Evolutionary conservation across 2,113 vertebrate species (phyloP).

Genomic region (Madoqua kirkii): DNA sequence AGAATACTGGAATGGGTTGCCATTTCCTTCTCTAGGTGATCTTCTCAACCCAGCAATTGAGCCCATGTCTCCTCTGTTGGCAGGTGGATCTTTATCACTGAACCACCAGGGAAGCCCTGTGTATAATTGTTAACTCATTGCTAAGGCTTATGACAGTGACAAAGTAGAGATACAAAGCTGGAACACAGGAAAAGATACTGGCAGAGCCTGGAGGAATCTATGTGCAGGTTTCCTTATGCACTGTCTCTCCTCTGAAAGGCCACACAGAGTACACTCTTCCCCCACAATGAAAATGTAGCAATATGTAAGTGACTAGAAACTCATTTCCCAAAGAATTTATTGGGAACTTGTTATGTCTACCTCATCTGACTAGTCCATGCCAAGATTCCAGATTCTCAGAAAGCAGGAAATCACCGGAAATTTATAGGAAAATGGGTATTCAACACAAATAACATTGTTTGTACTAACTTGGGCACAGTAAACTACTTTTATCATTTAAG

Average conservation of each 20-base stretch:
- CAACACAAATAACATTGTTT: slow-evolving; percentile 10
- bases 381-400: background rate
- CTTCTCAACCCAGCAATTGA: background rate
- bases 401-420: background rate
- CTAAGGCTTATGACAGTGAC: background rate
- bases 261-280: background rate
- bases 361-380: background rate
- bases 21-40: background rate
- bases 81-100: background rate
- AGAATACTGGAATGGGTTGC: background rate
- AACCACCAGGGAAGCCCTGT: background rate
- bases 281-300: background rate
- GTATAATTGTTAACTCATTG: background rate
- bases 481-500: slow-evolving; percentile 19
- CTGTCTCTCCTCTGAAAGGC: background rate
- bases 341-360: background rate
- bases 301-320: background rate
- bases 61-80: background rate
- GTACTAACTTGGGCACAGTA: background rate
- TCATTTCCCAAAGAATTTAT: slow-evolving; percentile 10
- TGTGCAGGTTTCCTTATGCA: background rate
- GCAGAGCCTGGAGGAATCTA: background rate
- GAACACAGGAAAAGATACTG: background rate
- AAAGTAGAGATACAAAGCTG: background rate
- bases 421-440: background rate